A percentile compares a stretch with the other conserved stretches of the same genome.
Evolutionary conservation across 2,797 vertebrate genomes (phyloP).

Genomic region (Melanotaenia pygmaea): DNA sequence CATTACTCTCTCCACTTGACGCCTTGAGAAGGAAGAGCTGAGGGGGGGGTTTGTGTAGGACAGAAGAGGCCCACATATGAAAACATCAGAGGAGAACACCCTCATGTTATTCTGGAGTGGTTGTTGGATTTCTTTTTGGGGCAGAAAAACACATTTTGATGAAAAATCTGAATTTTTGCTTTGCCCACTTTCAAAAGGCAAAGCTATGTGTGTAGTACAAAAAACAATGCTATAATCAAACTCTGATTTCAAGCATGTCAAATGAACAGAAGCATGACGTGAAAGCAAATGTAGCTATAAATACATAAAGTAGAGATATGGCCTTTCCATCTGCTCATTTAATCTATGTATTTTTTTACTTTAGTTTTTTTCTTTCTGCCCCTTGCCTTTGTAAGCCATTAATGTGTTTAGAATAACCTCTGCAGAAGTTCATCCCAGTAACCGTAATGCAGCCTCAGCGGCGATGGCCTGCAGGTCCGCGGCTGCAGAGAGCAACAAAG

Average conservation of each 20-base stretch:
- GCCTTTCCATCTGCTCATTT: neutral
- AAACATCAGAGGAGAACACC: conserved; percentile 44
- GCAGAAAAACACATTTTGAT: conserved; percentile 7
- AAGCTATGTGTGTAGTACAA: neutral
- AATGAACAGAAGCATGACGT: neutral
- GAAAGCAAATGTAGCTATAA: neutral
- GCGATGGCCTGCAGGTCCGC: neutral
- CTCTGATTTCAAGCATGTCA: neutral
- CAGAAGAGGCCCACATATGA: conserved; percentile 31
- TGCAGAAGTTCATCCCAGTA: conserved; percentile 38
- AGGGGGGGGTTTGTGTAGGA: conserved; percentile 37
- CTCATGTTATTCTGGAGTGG: conserved; percentile 5
- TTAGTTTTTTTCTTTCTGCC: neutral
- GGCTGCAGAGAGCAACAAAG: conserved; percentile 14
- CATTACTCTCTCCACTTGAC: conserved; percentile 29
- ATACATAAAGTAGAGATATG: neutral
- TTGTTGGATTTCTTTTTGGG: conserved; percentile 14
- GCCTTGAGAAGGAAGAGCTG: conserved; percentile 42
- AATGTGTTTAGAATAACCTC: conserved; percentile 22
- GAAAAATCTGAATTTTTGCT: neutral
- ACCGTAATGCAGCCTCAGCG: conserved; percentile 24
- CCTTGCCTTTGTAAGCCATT: neutral
- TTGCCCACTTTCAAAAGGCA: conserved; percentile 4
- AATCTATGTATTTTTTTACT: neutral
- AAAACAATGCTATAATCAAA: neutral